phyloP scores from a whole-genome alignment of 2,113 vertebrate species.

The Eupsittula cactorum region DNA sequence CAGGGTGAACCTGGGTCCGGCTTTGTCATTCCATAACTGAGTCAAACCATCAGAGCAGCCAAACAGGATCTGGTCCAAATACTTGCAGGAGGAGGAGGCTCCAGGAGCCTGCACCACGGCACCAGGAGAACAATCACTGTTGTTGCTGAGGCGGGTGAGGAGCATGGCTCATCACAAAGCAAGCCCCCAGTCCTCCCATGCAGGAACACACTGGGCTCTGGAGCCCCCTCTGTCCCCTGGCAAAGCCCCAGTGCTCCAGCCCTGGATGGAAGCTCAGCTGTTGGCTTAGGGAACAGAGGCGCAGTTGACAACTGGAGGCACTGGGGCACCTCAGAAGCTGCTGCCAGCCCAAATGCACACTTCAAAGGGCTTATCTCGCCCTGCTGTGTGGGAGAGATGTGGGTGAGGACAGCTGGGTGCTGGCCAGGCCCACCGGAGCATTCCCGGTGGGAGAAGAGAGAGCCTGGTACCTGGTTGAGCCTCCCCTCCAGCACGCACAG shows the following conservation, averaged over 20 bases:
- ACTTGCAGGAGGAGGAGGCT: not conserved
- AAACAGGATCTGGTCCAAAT: slow-evolving; percentile 20
- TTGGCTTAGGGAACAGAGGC: not conserved
- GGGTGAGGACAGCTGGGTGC: slow-evolving; percentile 18
- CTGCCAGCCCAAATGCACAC: not conserved
- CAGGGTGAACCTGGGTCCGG: not conserved
- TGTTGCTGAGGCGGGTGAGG: not conserved
- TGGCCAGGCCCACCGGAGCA: not conserved
- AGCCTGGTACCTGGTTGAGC: not conserved
- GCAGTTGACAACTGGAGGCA: not conserved
- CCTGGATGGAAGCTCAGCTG: not conserved
- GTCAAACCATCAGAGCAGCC: not conserved
- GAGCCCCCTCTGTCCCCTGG: not conserved
- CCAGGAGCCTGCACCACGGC: not conserved
- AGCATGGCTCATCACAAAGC: not conserved
- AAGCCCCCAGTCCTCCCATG: not conserved
- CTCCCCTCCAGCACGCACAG: not conserved
- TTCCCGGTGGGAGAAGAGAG: not conserved
- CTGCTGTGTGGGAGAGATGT: not conserved
- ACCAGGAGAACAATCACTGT: not conserved
- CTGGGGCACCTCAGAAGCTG: not conserved
- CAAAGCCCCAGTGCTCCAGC: not conserved
- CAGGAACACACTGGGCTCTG: not conserved
- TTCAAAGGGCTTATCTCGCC: slow-evolving; percentile 42
- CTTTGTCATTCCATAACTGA: not conserved